Conservation (phyloP, 1,140 invertebrate species). For the Cyclina sinensis region DNA sequence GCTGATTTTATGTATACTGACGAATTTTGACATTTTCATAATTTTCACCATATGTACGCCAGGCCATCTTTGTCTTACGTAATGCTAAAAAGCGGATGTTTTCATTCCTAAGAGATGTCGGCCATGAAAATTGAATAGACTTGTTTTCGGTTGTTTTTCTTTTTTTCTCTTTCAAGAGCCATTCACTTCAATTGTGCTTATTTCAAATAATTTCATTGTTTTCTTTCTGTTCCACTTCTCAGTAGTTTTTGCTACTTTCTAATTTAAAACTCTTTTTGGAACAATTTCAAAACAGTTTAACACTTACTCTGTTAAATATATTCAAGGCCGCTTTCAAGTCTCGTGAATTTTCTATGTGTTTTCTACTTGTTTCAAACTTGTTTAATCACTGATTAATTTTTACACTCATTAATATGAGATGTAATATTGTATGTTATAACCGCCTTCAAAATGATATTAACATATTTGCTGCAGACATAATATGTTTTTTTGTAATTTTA, state of each 20-base stretch:
- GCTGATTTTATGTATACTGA: constrained; percentile 64
- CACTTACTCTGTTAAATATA: no score
- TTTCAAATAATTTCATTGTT: background rate
- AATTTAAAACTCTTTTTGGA: background rate
- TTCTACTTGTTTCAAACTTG: no score
- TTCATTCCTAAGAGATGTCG: constrained; percentile 7
- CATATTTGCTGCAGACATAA: no score
- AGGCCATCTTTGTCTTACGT: constrained; percentile 44
- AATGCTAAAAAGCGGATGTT: constrained; percentile 60
- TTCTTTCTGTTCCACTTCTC: background rate
- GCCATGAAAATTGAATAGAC: constrained; percentile 27
- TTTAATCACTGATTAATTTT: no score
- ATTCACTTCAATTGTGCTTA: background rate
- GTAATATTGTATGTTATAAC: no score
- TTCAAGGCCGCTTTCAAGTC: no score
- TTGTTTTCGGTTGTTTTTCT: constrained; percentile 11
- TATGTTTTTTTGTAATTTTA: no score
- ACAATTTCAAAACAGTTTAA: background rate
- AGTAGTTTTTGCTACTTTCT: background rate
- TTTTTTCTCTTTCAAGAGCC: background rate
- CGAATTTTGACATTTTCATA: constrained; percentile 68
- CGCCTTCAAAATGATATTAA: no score
- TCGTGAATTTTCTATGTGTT: no score
- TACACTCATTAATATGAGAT: no score
- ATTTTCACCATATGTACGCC: constrained; percentile 54